Base-by-base conservation (phyloP, 2,113 vertebrate genomes). In the Gopherus evgoodei region DNA sequence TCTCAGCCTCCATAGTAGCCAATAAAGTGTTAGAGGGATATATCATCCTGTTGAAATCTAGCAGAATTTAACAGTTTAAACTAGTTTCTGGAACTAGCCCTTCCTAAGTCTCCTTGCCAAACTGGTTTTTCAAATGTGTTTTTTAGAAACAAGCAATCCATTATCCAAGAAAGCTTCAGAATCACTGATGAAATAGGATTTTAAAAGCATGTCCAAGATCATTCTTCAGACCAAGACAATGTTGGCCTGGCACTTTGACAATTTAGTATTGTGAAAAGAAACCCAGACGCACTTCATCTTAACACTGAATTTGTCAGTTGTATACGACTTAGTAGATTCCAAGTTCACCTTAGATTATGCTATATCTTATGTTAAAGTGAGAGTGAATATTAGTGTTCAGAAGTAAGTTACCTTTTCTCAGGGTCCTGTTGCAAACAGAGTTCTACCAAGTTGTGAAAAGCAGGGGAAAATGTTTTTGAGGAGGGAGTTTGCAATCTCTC, bases 391-490 rank as follows among this genome's bases (percentile, higher is more conserved):
- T 4, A 50, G 7, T 78, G 62, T 90, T 90, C 35, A 92, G 12
- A 31, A 91, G 19, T 84, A 89, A 0, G 1, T 97, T 98, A 99
- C 98, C 98, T 98, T 98, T 98, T 98, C 87, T 99, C 99, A 6
- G 99, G 99, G 95, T 99, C 99, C 93, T 99, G 99, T 96, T 99
- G 99, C 97, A 99, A 98, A 96, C 99, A 99, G 86, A 99, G 98
- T 97, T 99, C 99, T 29, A 99, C 98, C 97, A 99, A 98, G 97
- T 98, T 99, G 95, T 99, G 98, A 91, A 99, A 98, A 54, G 99
- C 99, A 91, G 98, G 98, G 5, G 99, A 99, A 98, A 99, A 99
- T 8, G 99, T 99, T 97, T 99, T 99, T 85, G 99, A 98, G 52
- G 97, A 98, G 0, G 99, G 99, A 80, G 99, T 99, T 90, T 99